These are phyloP conservation scores for Archivesica marissinica DNA, from an alignment of 1,140 invertebrate species.

Conservation along the genomic window DNA sequence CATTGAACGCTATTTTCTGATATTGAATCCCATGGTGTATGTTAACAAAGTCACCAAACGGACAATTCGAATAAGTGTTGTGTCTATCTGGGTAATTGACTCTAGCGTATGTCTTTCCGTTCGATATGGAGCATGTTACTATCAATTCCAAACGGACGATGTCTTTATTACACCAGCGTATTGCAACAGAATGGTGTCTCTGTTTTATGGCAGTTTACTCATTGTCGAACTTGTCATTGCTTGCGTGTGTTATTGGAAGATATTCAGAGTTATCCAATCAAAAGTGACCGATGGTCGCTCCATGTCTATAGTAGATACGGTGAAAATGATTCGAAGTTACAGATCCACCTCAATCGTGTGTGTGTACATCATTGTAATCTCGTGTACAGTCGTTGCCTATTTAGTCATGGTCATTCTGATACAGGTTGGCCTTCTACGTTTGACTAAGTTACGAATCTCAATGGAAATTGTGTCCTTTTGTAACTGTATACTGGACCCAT, in stretches of 20 bases:
- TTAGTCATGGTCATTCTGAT: background rate
- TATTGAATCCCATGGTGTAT: background rate
- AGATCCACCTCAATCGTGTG: background rate
- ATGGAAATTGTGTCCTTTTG: background rate
- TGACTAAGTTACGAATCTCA: background rate
- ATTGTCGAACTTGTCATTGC: background rate
- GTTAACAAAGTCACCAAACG: background rate
- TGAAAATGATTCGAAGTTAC: background rate
- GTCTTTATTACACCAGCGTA: background rate
- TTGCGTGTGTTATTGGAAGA: background rate
- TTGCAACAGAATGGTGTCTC: background rate
- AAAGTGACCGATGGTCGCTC: too few species aligned
- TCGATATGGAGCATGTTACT: background rate
- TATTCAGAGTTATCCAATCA: background rate
- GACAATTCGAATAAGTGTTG: background rate
- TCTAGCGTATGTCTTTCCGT: background rate
- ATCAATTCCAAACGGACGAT: background rate
- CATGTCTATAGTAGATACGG: background rate
- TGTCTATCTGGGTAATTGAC: background rate
- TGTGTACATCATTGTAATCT: background rate
- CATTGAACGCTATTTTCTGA: background rate
- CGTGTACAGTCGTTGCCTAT: background rate
- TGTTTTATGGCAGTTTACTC: background rate
- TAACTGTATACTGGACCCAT: slow-evolving; percentile 11
- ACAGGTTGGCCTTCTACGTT: background rate